A percentile compares a stretch with the other conserved stretches of the same genome.
Conservation (phyloP, 2,113 vertebrate genomes). For the Oenanthe oenanthe region DNA sequence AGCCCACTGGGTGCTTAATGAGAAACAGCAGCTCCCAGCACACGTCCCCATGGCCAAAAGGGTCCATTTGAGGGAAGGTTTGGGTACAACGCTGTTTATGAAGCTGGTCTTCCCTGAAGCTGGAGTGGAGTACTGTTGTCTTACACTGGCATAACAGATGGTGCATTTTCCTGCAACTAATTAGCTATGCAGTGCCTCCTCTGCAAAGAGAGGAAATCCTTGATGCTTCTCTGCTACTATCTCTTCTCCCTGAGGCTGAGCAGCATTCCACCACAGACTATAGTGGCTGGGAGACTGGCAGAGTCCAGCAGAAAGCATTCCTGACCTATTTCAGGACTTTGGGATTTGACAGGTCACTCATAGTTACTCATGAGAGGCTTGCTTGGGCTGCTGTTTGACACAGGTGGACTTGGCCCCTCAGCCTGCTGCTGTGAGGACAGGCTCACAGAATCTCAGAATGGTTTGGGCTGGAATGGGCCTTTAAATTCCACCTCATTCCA, state of each 20-base stretch:
- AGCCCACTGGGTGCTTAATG: background rate
- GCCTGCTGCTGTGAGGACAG: background rate
- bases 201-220: background rate
- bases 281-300: fast-evolving
- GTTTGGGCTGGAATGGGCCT: background rate
- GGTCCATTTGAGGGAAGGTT: background rate
- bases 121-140: background rate
- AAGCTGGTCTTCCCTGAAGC: background rate
- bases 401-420: background rate
- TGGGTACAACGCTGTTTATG: fast-evolving
- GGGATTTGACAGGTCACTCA: background rate
- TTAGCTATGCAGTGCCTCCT: background rate
- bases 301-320: background rate
- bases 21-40: background rate
- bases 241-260: background rate
- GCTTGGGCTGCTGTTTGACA: fast-evolving
- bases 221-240: background rate
- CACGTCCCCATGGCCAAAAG: background rate
- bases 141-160: background rate
- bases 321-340: background rate
- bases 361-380: background rate
- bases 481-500: background rate
- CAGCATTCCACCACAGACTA: fast-evolving
- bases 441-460: background rate
- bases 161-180: background rate